These are phyloP conservation scores for Muschampia plurimacula DNA, from an alignment of 2,888 invertebrate species.

Conservation along the genomic window DNA sequence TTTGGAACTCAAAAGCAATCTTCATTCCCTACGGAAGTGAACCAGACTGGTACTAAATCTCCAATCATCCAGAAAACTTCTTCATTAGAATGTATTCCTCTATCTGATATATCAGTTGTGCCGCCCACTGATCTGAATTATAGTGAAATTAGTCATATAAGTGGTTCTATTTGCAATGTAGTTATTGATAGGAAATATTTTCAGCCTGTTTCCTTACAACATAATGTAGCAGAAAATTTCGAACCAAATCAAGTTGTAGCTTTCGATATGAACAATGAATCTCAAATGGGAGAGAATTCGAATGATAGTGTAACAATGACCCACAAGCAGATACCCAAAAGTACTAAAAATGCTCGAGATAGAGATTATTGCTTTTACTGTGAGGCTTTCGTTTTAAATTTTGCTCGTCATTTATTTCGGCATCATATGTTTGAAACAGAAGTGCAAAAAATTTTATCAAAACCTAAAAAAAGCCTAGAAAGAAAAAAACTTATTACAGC, in stretches of 20 bases:
- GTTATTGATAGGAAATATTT: conserved; percentile 11
- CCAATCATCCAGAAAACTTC: conserved; percentile 45
- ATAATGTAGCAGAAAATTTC: no score
- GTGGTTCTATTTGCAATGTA: conserved; percentile 44
- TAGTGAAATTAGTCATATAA: conserved; percentile 46
- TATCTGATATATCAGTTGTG: conserved; percentile 38
- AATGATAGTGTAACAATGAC: conserved; percentile 42
- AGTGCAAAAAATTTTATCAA: conserved; percentile 44
- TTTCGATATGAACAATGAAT: conserved; percentile 40
- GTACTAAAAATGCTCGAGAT: conserved; percentile 29
- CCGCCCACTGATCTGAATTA: conserved; percentile 46
- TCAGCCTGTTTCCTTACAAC: neutral
- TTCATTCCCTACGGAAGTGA: no score
- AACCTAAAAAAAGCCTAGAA: conserved; percentile 41
- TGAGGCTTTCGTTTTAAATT: conserved; percentile 46
- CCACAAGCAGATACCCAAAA: conserved; percentile 35
- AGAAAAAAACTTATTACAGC: conserved; percentile 43
- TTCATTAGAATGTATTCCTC: conserved; percentile 2
- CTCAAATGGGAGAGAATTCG: conserved; percentile 38
- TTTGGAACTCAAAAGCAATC: conserved; percentile 47
- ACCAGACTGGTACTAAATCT: no score
- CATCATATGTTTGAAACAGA: conserved; percentile 46
- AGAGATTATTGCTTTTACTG: conserved; percentile 47
- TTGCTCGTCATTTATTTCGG: conserved; percentile 48
- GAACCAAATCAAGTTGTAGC: neutral